Conservation (phyloP, 2,888 invertebrate genomes). For the Diarsia rubi region DNA sequence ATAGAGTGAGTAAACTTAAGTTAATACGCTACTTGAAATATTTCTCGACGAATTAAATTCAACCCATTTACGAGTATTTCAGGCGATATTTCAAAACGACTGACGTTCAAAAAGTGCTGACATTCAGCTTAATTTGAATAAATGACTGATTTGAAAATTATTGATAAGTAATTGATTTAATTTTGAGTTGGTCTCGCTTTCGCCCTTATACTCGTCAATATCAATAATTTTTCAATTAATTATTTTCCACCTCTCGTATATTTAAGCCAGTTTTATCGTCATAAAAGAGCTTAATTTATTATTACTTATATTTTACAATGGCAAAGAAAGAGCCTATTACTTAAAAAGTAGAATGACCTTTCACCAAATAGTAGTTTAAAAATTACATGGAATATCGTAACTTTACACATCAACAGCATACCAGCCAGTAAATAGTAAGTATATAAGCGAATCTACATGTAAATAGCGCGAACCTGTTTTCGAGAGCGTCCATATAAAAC, state of each 20-base stretch:
- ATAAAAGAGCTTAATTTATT: neutral
- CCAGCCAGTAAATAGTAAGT: conserved; percentile 9
- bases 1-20: neutral
- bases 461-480: conserved; percentile 48
- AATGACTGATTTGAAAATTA: too few relatives aligned
- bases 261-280: neutral
- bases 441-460: conserved; percentile 22
- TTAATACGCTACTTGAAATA: neutral
- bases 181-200: neutral
- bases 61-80: neutral
- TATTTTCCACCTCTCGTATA: neutral
- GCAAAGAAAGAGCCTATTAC: neutral
- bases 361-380: neutral
- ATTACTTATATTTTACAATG: neutral
- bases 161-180: too few relatives aligned
- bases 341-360: neutral
- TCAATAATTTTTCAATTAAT: neutral
- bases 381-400: neutral
- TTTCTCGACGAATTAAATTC: neutral
- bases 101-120: too few relatives aligned
- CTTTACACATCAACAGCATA: neutral
- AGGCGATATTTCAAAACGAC: neutral
- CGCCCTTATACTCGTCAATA: too few relatives aligned
- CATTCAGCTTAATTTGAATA: too few relatives aligned
- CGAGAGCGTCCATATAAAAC: conserved; percentile 35